phyloP scores from a whole-genome alignment of 2,113 vertebrate genomes.

The Dissostichus mawsoni region DNA sequence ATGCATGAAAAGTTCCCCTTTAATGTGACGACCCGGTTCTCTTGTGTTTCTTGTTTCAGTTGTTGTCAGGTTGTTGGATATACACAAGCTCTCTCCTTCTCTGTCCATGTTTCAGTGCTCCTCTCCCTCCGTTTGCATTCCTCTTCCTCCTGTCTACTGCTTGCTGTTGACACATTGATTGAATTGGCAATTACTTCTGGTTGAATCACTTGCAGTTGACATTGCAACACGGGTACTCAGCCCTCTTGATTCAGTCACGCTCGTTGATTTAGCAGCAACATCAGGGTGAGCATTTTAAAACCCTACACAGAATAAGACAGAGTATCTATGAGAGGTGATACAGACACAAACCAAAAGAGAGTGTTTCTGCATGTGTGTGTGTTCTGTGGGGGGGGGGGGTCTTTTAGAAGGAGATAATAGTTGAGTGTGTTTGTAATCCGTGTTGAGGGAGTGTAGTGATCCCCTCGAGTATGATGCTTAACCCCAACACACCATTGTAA shows the following conservation, averaged over 20 bases:
- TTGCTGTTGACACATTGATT: constrained; percentile 78
- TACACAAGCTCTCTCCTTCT: constrained; percentile 25
- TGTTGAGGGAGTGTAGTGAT: constrained; percentile 66
- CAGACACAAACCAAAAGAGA: constrained; percentile 14
- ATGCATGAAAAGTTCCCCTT: constrained; percentile 6
- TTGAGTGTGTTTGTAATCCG: constrained; percentile 72
- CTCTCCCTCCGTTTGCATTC: constrained; percentile 38
- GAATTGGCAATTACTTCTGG: constrained; percentile 76
- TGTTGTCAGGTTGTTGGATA: constrained; percentile 21
- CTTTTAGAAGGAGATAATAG: constrained; percentile 54
- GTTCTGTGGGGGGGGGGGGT: not conserved
- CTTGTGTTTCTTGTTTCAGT: constrained; percentile 31
- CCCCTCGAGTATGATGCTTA: constrained; percentile 72
- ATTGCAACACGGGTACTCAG: constrained; percentile 57
- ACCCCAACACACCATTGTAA: constrained; percentile 66
- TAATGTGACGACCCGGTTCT: constrained; percentile 28
- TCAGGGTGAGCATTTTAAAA: constrained; percentile 44
- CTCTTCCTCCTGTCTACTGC: constrained; percentile 49
- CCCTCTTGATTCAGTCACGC: constrained; percentile 47
- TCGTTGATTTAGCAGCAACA: constrained; percentile 63
- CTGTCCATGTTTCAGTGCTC: constrained; percentile 43
- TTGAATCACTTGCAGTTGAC: constrained; percentile 68
- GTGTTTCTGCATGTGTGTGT: constrained; percentile 20
- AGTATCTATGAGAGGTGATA: constrained; percentile 36
- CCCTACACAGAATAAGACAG: constrained; percentile 33